These are phyloP conservation scores for Palaemon carinicauda DNA, from an alignment of 1,140 invertebrate species.

Conservation along the genomic window DNA sequence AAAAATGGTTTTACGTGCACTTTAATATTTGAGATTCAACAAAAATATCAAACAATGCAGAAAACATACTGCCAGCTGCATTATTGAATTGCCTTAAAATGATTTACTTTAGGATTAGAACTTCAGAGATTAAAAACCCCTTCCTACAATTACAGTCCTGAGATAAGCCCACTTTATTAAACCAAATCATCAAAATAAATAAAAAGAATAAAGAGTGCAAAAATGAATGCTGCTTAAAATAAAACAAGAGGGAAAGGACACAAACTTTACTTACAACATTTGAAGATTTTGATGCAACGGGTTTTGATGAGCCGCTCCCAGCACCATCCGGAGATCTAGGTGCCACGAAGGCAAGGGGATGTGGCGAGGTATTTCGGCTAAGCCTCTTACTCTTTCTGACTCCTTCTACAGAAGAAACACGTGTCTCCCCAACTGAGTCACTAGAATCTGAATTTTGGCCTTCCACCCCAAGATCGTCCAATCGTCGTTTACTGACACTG, in stretches of 20 bases:
- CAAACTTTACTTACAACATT: slow-evolving; percentile 35
- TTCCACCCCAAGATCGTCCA: slow-evolving; percentile 33
- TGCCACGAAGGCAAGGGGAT: slow-evolving; percentile 25
- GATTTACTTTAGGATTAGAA: too few species aligned
- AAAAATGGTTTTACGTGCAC: too few species aligned
- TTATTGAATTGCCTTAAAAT: too few species aligned
- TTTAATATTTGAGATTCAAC: too few species aligned
- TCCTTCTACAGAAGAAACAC: slow-evolving; percentile 11
- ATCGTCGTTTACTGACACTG: slow-evolving; percentile 27
- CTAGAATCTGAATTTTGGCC: slow-evolving; percentile 45
- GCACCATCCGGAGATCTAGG: slow-evolving; percentile 34
- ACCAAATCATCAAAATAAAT: too few species aligned
- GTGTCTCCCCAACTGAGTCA: slow-evolving; percentile 39
- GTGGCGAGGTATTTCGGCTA: slow-evolving; percentile 35
- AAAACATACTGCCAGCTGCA: too few species aligned
- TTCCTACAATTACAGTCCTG: background rate
- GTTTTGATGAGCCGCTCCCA: slow-evolving; percentile 17
- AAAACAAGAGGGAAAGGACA: background rate
- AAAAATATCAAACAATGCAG: too few species aligned
- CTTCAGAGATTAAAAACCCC: background rate
- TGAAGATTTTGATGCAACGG: slow-evolving; percentile 29
- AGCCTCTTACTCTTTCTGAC: slow-evolving; percentile 53
- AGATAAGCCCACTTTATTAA: background rate
- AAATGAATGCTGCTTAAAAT: background rate
- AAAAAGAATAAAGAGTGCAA: background rate